Conservation (phyloP, 2,113 vertebrate species). For the Oenanthe oenanthe region DNA sequence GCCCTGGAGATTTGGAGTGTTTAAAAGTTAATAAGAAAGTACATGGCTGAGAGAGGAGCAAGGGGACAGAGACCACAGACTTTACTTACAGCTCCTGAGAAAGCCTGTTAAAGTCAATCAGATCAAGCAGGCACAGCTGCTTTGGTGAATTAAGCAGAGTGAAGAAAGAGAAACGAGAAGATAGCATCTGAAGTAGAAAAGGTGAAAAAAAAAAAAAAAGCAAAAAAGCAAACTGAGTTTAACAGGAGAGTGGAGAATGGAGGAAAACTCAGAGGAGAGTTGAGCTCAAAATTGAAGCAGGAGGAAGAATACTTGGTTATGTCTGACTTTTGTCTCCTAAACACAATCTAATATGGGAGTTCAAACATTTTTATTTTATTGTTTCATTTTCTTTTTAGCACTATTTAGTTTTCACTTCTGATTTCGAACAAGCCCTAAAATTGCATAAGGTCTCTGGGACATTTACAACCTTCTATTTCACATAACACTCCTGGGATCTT, state of each 20-base stretch:
- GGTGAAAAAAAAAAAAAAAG: neutral
- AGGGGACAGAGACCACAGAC: neutral
- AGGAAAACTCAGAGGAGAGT: neutral
- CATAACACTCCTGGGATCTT: neutral
- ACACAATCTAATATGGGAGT: neutral
- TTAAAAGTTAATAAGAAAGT: constrained; percentile 53
- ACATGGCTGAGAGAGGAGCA: neutral
- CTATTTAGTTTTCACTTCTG: neutral
- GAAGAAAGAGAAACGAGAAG: neutral
- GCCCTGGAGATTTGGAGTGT: neutral
- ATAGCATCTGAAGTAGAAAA: neutral
- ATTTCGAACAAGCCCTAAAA: neutral
- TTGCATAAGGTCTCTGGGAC: constrained; percentile 3
- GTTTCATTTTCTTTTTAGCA: neutral
- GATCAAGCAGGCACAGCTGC: constrained; percentile 18
- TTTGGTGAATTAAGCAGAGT: constrained; percentile 33
- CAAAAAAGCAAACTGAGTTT: fast-evolving
- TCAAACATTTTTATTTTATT: neutral
- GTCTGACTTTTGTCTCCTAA: neutral
- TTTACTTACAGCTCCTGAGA: constrained; percentile 31
- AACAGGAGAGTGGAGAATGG: neutral
- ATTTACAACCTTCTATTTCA: constrained; percentile 28
- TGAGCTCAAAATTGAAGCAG: neutral
- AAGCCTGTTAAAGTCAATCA: constrained; percentile 47
- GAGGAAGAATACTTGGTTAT: neutral